Conservation (phyloP, 1,140 invertebrate genomes). For the Marisa cornuarietis region DNA sequence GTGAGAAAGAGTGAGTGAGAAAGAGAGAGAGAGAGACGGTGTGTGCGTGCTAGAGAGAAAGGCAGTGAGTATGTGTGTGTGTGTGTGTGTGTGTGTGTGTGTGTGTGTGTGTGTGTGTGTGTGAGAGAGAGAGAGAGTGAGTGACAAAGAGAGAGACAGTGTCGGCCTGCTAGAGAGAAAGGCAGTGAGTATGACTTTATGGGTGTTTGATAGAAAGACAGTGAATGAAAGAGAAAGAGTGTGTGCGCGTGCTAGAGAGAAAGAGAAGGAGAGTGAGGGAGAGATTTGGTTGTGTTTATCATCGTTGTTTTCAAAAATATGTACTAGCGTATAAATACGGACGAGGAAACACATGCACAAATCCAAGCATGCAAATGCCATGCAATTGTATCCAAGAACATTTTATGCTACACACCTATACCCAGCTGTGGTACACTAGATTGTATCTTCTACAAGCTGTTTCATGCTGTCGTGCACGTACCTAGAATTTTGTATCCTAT, state of each 20-base stretch:
- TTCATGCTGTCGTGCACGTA: background rate
- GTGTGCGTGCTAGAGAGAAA: background rate
- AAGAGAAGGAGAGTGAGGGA: background rate
- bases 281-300: background rate
- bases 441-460: background rate
- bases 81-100: too few species aligned
- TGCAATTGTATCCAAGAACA: background rate
- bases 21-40: background rate
- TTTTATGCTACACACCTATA: too few species aligned
- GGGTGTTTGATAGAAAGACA: too few species aligned
- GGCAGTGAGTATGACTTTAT: too few species aligned
- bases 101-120: too few species aligned
- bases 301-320: background rate
- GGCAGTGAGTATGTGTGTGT: too few species aligned
- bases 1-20: background rate
- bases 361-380: background rate
- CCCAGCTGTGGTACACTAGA: background rate
- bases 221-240: too few species aligned
- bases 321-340: background rate
- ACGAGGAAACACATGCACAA: too few species aligned
- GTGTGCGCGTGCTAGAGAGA: background rate
- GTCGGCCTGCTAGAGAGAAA: too few species aligned
- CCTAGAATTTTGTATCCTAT: background rate
- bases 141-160: too few species aligned
- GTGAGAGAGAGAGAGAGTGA: too few species aligned